These are phyloP conservation scores for Dasyurus viverrinus DNA, from an alignment of 2,113 vertebrate genomes.

Conservation along the genomic window DNA sequence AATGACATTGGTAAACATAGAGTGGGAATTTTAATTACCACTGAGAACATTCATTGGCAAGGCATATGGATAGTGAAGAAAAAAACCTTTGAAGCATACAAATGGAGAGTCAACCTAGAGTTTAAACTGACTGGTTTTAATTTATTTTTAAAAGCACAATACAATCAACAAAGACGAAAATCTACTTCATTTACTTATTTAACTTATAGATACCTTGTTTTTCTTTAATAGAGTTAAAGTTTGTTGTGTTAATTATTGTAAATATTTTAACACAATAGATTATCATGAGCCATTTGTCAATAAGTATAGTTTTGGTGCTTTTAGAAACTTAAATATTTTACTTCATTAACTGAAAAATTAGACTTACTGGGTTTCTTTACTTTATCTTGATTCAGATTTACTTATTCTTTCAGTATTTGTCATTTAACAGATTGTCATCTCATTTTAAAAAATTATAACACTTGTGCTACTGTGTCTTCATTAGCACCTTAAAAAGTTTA, in stretches of 20 bases:
- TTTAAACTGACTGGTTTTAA: background rate
- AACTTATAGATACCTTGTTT: background rate
- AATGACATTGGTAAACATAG: background rate
- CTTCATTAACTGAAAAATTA: background rate
- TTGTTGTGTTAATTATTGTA: background rate
- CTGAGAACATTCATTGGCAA: background rate
- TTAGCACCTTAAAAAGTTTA: background rate
- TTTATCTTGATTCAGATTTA: background rate
- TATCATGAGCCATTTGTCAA: background rate
- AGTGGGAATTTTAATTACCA: background rate
- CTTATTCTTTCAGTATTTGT: background rate
- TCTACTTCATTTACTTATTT: background rate
- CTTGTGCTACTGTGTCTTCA: background rate
- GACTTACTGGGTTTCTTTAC: background rate
- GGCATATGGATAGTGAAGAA: background rate
- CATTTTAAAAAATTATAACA: background rate
- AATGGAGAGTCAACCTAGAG: background rate
- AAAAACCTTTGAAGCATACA: background rate
- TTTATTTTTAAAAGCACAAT: background rate
- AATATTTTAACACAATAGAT: background rate
- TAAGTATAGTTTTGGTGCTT: background rate
- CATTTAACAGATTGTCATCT: background rate
- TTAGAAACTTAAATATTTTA: background rate
- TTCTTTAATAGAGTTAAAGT: conserved; percentile 24
- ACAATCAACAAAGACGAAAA: background rate